phyloP scores from a whole-genome alignment of 2,113 vertebrate species.

The Macrotis lagotis region DNA sequence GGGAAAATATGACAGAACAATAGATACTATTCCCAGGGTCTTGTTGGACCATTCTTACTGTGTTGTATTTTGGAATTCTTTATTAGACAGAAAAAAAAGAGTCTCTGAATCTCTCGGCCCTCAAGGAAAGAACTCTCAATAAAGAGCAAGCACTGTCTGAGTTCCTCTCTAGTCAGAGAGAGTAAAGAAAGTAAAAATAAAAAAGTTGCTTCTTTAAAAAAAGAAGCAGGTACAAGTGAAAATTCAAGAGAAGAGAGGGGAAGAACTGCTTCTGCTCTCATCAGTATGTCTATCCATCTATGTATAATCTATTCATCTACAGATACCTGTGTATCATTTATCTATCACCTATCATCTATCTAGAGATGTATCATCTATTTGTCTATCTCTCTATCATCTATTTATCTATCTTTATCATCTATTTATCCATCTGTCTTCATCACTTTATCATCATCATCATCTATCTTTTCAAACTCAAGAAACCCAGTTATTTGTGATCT shows the following conservation, averaged over 20 bases:
- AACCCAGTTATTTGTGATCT: background rate
- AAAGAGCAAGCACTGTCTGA: background rate
- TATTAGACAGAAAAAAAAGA: background rate
- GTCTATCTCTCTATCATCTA: background rate
- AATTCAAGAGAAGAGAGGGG: background rate
- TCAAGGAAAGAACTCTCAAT: background rate
- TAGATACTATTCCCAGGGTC: background rate
- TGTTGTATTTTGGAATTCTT: background rate
- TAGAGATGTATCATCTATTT: too few relatives aligned
- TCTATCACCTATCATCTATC: too few relatives aligned
- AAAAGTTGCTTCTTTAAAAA: background rate
- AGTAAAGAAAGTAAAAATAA: background rate
- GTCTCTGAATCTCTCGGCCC: background rate
- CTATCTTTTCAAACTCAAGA: background rate
- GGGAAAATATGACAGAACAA: background rate
- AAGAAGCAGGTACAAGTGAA: background rate
- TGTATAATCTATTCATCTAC: background rate
- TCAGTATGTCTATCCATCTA: background rate
- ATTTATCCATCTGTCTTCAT: background rate
- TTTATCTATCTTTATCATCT: too few relatives aligned
- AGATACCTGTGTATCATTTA: too few relatives aligned
- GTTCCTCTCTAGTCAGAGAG: background rate
- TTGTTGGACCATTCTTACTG: background rate
- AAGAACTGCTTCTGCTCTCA: background rate
- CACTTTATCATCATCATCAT: background rate